These are phyloP conservation scores for Carassius auratus DNA, from an alignment of 2,113 vertebrate species.

Conservation along the genomic window DNA sequence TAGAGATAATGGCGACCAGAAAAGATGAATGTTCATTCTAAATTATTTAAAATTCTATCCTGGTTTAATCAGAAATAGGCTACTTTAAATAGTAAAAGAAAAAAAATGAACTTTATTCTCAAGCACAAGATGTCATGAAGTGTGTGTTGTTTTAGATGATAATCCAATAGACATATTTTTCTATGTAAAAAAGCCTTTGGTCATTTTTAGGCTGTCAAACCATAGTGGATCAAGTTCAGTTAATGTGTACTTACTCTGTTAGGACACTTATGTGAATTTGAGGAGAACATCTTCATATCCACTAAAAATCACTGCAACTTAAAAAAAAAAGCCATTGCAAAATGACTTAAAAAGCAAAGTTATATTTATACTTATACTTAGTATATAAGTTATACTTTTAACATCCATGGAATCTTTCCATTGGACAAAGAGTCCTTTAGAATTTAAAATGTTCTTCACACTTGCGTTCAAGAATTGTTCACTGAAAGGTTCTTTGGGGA, in stretches of 20 bases:
- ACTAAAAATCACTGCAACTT: not conserved
- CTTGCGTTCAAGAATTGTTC: too few relatives aligned
- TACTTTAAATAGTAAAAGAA: not conserved
- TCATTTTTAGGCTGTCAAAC: too few relatives aligned
- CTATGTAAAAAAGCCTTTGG: not conserved
- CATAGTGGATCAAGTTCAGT: not conserved
- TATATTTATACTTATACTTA: too few relatives aligned
- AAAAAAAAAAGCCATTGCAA: not conserved
- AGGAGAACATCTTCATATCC: not conserved
- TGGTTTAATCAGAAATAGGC: not conserved
- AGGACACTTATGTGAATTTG: not conserved
- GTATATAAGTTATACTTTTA: too few relatives aligned
- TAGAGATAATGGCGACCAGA: conserved; percentile 1
- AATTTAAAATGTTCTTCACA: too few relatives aligned
- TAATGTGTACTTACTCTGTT: not conserved
- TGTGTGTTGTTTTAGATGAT: too few relatives aligned
- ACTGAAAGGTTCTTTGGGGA: too few relatives aligned
- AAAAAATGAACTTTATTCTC: too few relatives aligned
- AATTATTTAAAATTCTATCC: not conserved
- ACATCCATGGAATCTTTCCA: too few relatives aligned
- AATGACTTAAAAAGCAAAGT: too few relatives aligned
- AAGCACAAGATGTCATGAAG: too few relatives aligned
- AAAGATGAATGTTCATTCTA: not conserved
- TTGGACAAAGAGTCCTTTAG: too few relatives aligned
- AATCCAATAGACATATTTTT: not conserved